Evolutionary conservation across 2,797 vertebrate species (phyloP).

Genomic region (Masticophis lateralis): DNA sequence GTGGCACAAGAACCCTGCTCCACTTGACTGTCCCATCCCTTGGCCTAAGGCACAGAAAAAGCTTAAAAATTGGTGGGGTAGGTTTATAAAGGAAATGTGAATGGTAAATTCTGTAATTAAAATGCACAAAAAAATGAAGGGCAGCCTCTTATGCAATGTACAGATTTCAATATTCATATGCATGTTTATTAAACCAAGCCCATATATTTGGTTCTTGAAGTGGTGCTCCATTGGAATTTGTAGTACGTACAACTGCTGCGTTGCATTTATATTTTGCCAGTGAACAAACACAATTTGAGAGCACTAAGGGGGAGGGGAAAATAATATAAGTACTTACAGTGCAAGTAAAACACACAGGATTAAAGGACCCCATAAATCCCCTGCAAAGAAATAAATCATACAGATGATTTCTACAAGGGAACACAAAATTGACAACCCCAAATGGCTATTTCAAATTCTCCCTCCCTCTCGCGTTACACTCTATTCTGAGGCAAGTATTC

Average conservation of each 20-base stretch:
- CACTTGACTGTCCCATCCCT: background rate
- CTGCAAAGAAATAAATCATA: conserved; percentile 58
- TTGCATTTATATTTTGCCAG: background rate
- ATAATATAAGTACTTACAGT: conserved; percentile 76
- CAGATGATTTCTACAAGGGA: background rate
- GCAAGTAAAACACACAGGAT: conserved; percentile 93
- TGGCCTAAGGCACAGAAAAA: background rate
- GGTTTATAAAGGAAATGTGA: background rate
- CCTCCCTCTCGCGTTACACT: background rate
- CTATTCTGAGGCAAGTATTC: background rate
- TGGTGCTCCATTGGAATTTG: background rate
- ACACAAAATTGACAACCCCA: background rate
- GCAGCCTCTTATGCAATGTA: background rate
- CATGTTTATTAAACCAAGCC: background rate
- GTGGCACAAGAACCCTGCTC: background rate
- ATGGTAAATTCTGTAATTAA: background rate
- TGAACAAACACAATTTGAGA: background rate
- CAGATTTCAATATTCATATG: rapidly evolving
- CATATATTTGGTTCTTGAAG: background rate
- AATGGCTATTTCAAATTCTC: background rate
- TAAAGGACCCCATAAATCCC: conserved; percentile 97
- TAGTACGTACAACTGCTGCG: background rate
- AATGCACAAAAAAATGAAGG: background rate
- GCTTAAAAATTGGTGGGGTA: background rate
- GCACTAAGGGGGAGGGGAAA: background rate